These are phyloP conservation scores for Budorcas taxicolor DNA, from an alignment of 2,113 vertebrate genomes.

Conservation along the genomic window DNA sequence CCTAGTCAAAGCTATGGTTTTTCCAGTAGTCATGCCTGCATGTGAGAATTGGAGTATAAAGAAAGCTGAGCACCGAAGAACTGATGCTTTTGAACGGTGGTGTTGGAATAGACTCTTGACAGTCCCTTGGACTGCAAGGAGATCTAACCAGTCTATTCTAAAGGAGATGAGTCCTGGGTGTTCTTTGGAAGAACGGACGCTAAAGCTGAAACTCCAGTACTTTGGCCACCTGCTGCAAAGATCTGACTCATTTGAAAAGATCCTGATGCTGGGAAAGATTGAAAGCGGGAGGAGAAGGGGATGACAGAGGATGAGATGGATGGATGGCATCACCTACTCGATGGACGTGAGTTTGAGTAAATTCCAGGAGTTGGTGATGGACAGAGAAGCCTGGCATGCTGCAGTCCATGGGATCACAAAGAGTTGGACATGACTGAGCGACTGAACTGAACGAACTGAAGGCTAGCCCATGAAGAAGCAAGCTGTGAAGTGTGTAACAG, in stretches of 20 bases:
- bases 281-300: background rate
- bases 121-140: background rate
- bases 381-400: background rate
- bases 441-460: background rate
- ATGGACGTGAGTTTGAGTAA: background rate
- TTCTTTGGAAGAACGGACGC: background rate
- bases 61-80: background rate
- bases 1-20: background rate
- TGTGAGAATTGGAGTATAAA: background rate
- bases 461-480: background rate
- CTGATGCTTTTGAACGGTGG: background rate
- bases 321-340: background rate
- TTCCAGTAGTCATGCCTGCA: background rate
- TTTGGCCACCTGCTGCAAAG: background rate
- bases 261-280: background rate
- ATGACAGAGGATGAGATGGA: background rate
- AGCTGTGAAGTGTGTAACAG: background rate
- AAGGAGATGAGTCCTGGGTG: background rate
- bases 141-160: background rate
- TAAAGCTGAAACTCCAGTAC: background rate
- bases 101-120: background rate
- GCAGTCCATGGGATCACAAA: background rate
- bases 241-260: background rate
- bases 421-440: background rate
- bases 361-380: background rate